Percentiles rank a stretch among this genome's conserved stretches.
Evolutionary conservation across 2,797 vertebrate species (phyloP).

Genomic region (Phoeniculus purpureus): DNA sequence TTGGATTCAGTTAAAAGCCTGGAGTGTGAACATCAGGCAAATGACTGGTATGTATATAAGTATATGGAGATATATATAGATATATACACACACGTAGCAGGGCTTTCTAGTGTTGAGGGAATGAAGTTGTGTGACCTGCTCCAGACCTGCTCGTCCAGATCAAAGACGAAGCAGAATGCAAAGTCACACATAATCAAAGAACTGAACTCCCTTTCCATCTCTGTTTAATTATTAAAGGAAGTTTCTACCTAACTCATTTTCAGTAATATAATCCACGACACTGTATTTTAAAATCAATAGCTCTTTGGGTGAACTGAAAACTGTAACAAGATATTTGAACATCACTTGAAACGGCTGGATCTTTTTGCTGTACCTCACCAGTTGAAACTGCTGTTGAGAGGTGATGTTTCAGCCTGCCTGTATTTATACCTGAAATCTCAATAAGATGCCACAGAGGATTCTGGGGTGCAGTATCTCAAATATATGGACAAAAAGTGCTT

Average conservation of each 20-base stretch:
- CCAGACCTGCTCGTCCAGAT: neutral
- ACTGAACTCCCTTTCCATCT: neutral
- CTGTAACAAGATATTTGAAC: neutral
- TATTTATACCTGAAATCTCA: neutral
- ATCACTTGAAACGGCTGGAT: neutral
- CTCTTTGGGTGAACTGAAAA: conserved; percentile 10
- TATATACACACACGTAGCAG: neutral
- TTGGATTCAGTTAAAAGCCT: neutral
- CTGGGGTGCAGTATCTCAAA: neutral
- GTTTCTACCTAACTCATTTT: conserved; percentile 18
- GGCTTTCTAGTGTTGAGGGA: neutral
- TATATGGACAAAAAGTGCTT: neutral
- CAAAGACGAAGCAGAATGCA: conserved; percentile 11
- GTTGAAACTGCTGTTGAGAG: neutral
- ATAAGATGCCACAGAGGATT: neutral
- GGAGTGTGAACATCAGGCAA: neutral
- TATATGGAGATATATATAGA: too few species aligned
- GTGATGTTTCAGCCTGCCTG: neutral
- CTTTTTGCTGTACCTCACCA: neutral
- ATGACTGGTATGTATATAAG: neutral
- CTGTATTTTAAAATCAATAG: conserved; percentile 19
- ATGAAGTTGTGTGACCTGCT: neutral
- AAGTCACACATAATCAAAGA: conserved; percentile 20
- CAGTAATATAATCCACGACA: neutral
- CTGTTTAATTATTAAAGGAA: conserved; percentile 25